A percentile compares a stretch with the other conserved stretches of the same genome.
Evolutionary conservation across 2,888 invertebrate genomes (phyloP).

Genomic region (Chrysomela aeneicollis): DNA sequence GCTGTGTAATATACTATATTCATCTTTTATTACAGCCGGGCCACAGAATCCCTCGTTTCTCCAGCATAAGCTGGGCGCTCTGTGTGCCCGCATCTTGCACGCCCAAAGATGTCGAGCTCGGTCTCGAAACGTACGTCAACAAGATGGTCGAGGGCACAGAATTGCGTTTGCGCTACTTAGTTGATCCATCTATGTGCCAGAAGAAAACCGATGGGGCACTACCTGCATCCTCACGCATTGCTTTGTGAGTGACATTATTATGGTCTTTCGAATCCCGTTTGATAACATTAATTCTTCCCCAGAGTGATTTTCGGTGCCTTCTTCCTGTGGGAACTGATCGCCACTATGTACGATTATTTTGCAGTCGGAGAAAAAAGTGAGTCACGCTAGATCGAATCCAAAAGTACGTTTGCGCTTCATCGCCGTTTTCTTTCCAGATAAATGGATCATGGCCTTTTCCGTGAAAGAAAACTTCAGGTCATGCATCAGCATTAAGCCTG

Average conservation of each 20-base stretch:
- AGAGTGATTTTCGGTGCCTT: conserved; percentile 52
- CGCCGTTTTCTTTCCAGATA: conserved; percentile 56
- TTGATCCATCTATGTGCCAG: conserved; percentile 72
- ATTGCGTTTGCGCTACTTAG: conserved; percentile 65
- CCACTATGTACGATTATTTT: conserved; percentile 52
- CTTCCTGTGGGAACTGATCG: conserved; percentile 49
- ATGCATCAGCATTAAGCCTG: conserved; percentile 65
- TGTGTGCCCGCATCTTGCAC: conserved; percentile 72
- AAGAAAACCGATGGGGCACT: conserved; percentile 26
- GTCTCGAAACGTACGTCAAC: conserved; percentile 63
- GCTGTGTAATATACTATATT: too few species aligned
- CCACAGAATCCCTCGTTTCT: conserved; percentile 73
- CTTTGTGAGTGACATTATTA: conserved; percentile 46
- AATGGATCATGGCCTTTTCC: conserved; percentile 69
- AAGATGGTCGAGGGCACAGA: conserved; percentile 65
- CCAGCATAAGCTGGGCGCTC: conserved; percentile 72
- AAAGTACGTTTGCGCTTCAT: too few species aligned
- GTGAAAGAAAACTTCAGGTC: conserved; percentile 67
- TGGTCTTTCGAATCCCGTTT: not conserved
- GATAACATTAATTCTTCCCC: conserved; percentile 37
- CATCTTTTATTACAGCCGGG: conserved; percentile 66
- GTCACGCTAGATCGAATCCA: conserved; percentile 29
- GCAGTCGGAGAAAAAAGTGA: conserved; percentile 50
- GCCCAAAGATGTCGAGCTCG: conserved; percentile 66
- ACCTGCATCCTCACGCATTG: conserved; percentile 49